Evolutionary conservation across 2,888 invertebrate genomes (phyloP).

Genomic region (Eulithis testata): DNA sequence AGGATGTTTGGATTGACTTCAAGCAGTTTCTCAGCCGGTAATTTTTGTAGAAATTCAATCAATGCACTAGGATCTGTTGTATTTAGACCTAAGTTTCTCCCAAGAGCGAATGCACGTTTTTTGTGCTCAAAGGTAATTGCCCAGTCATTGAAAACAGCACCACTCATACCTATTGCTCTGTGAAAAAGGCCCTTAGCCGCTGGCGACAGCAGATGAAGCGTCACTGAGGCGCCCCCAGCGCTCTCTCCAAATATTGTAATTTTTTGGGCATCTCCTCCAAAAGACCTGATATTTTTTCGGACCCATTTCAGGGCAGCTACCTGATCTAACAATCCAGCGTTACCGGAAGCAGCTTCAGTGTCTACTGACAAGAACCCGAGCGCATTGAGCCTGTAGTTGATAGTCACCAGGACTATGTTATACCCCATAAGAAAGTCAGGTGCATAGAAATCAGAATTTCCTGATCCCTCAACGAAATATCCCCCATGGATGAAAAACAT

Average conservation of each 20-base stretch:
- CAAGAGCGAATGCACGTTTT: conserved; percentile 45
- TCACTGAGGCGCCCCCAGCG: conserved; percentile 65
- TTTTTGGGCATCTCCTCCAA: conserved; percentile 74
- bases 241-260: conserved; percentile 75
- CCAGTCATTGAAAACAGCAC: conserved; percentile 73
- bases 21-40: conserved; percentile 27
- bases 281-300: conserved; percentile 69
- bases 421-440: conserved; percentile 68
- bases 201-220: conserved; percentile 57
- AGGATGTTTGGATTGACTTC: conserved; percentile 24
- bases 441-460: conserved; percentile 62
- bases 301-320: conserved; percentile 74
- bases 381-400: conserved; percentile 72
- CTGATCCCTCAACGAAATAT: conserved; percentile 67
- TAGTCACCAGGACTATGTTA: conserved; percentile 69
- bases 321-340: conserved; percentile 74
- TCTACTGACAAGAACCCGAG: conserved; percentile 74
- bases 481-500: conserved; percentile 79
- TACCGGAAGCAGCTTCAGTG: conserved; percentile 73
- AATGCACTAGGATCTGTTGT: conserved; percentile 37
- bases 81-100: conserved; percentile 44
- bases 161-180: conserved; percentile 83
- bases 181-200: conserved; percentile 65
- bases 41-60: conserved; percentile 26
- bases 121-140: conserved; percentile 16